A percentile compares a stretch with the other conserved stretches of the same genome.
phyloP scores from a whole-genome alignment of 2,888 invertebrate genomes.

The Sphaerophoria taeniata region DNA sequence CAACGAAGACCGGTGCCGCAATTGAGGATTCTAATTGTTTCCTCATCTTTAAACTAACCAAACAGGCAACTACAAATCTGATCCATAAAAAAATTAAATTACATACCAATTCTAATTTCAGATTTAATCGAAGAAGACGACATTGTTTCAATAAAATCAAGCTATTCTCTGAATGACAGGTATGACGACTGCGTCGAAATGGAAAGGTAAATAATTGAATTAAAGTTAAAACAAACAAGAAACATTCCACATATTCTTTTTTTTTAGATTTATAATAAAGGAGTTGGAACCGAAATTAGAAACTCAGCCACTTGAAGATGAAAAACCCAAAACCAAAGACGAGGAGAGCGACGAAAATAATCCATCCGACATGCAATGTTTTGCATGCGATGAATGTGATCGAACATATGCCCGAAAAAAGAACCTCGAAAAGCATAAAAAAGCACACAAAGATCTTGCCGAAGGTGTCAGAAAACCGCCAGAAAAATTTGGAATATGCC shows the following conservation, averaged over 20 bases:
- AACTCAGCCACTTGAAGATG: not conserved
- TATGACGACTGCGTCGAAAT: slow-evolving; percentile 4
- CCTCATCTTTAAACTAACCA: slow-evolving; percentile 8
- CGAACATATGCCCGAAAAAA: slow-evolving; percentile 84
- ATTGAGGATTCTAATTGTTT: slow-evolving; percentile 9
- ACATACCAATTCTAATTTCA: slow-evolving; percentile 33
- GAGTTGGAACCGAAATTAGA: no score
- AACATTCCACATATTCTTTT: no score
- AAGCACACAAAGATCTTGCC: slow-evolving; percentile 81
- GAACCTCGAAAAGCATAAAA: slow-evolving; percentile 85
- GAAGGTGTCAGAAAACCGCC: slow-evolving; percentile 72
- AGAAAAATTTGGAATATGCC: slow-evolving; percentile 83
- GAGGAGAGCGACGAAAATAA: slow-evolving; percentile 15
- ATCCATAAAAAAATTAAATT: slow-evolving; percentile 25
- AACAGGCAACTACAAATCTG: slow-evolving; percentile 25
- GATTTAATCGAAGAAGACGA: slow-evolving; percentile 6
- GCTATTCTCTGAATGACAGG: not conserved
- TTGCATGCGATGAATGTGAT: slow-evolving; percentile 78
- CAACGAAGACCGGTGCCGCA: not conserved
- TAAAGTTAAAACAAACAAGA: not conserved
- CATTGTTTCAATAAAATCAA: slow-evolving; percentile 10
- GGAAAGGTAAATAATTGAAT: not conserved
- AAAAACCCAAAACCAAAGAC: not conserved
- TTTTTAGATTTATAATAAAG: no score
- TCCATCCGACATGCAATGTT: slow-evolving; percentile 64